phyloP scores from a whole-genome alignment of 1,140 invertebrate species.

The Radopholus similis region DNA sequence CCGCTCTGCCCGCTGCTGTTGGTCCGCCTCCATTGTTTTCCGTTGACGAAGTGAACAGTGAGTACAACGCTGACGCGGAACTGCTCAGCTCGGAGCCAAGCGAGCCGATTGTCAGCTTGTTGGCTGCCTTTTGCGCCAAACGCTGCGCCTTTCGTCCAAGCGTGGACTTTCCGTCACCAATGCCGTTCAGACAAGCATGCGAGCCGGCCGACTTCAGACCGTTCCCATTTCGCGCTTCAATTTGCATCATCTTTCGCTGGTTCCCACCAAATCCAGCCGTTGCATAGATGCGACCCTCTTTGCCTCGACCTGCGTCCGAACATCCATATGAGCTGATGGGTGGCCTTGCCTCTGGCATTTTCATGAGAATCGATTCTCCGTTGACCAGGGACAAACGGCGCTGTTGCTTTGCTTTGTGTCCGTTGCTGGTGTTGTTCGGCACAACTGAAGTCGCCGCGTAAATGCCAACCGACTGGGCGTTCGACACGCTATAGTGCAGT shows the following conservation, averaged over 20 bases:
- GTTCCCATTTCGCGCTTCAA: background rate
- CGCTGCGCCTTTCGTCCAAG: constrained; percentile 16
- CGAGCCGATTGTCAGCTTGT: constrained; percentile 31
- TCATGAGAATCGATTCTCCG: background rate
- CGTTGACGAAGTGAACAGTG: constrained; percentile 24
- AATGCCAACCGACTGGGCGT: background rate
- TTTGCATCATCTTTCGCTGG: background rate
- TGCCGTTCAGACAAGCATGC: background rate
- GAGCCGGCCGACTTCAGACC: background rate
- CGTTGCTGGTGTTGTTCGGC: background rate
- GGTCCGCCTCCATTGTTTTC: background rate
- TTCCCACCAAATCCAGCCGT: constrained; percentile 4
- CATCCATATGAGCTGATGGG: constrained; percentile 13
- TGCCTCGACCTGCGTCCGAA: background rate
- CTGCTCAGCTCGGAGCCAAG: constrained; percentile 31
- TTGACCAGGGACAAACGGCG: constrained; percentile 1
- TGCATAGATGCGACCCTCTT: constrained; percentile 12
- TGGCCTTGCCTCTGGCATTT: background rate
- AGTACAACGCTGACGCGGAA: constrained; percentile 41
- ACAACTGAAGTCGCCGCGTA: background rate
- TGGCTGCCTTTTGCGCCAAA: constrained; percentile 23
- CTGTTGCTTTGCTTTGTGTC: background rate
- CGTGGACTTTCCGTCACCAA: constrained; percentile 19
- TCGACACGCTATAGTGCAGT: background rate
- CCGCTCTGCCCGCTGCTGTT: background rate